These are phyloP conservation scores for Aphelocoma californica DNA, from an alignment of 2,797 vertebrate species.

Conservation along the genomic window DNA sequence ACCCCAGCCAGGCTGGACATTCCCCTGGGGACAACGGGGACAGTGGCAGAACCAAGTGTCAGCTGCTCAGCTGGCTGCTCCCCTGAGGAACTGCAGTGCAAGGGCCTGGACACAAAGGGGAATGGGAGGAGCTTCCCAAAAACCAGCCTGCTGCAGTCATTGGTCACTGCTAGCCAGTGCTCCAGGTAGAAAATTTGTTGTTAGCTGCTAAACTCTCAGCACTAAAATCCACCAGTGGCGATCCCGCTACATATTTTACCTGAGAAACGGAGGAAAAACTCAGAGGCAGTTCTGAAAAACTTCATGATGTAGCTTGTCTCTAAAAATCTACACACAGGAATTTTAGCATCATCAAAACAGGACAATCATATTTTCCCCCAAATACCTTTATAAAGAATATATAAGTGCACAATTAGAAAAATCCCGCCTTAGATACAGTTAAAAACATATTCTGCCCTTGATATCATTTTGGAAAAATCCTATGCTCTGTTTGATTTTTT, in stretches of 20 bases:
- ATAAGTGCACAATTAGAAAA: slow-evolving; percentile 77
- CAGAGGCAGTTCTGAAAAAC: slow-evolving; percentile 48
- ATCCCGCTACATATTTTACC: slow-evolving; percentile 42
- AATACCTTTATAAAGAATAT: slow-evolving; percentile 76
- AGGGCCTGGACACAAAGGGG: not conserved
- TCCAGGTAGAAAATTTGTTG: not conserved
- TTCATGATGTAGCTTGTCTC: slow-evolving; percentile 26
- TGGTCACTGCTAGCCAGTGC: not conserved
- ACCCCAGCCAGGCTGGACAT: not conserved
- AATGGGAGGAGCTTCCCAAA: not conserved
- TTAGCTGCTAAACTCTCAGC: slow-evolving; percentile 3
- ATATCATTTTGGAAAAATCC: slow-evolving; percentile 65
- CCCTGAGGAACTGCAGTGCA: slow-evolving; percentile 37
- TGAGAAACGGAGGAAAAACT: slow-evolving; percentile 66
- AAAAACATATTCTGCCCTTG: slow-evolving; percentile 64
- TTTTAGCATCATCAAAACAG: slow-evolving; percentile 60
- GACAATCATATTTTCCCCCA: slow-evolving; percentile 45
- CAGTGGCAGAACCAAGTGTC: not conserved
- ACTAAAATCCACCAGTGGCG: slow-evolving; percentile 12
- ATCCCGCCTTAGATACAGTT: slow-evolving; percentile 71
- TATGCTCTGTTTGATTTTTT: not conserved
- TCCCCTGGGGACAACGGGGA: not conserved
- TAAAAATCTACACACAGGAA: slow-evolving; percentile 61
- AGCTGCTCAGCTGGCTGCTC: slow-evolving; percentile 8
- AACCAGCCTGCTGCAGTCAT: not conserved